Conservation (phyloP, 2,888 invertebrate genomes). For the Drosophila stalkeri region DNA sequence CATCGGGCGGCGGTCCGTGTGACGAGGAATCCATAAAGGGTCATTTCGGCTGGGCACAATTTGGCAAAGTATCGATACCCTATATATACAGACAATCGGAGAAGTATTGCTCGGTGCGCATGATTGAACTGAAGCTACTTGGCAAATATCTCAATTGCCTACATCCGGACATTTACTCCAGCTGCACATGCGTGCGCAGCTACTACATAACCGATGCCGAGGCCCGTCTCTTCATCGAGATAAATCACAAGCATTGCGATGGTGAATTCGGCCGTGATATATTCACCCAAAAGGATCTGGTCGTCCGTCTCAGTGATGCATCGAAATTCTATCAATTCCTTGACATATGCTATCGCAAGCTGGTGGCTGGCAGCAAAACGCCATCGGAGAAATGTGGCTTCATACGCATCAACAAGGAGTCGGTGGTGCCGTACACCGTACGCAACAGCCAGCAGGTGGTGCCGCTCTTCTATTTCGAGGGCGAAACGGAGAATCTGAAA, state of each 20-base stretch:
- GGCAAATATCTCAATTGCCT: conserved; percentile 95
- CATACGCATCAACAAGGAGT: conserved; percentile 95
- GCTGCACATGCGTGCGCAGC: conserved; percentile 95
- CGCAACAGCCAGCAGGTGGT: conserved; percentile 94
- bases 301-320: conserved; percentile 94
- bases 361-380: conserved; percentile 89
- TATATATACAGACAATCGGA: conserved; percentile 93
- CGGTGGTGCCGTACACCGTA: conserved; percentile 96
- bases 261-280: conserved; percentile 94
- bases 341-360: conserved; percentile 94
- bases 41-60: conserved; percentile 95
- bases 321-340: conserved; percentile 95
- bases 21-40: conserved; percentile 93
- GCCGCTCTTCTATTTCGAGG: conserved; percentile 93
- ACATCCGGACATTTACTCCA: conserved; percentile 95
- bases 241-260: conserved; percentile 96
- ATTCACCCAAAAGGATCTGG: conserved; percentile 95
- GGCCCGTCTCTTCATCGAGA: conserved; percentile 95
- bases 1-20: conserved; percentile 73
- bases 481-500: conserved; percentile 96
- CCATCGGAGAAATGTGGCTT: conserved; percentile 94
- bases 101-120: conserved; percentile 96
- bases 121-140: conserved; percentile 95
- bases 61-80: conserved; percentile 94
- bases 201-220: conserved; percentile 97